phyloP scores from a whole-genome alignment of 2,888 invertebrate species.

The Acleris literana region DNA sequence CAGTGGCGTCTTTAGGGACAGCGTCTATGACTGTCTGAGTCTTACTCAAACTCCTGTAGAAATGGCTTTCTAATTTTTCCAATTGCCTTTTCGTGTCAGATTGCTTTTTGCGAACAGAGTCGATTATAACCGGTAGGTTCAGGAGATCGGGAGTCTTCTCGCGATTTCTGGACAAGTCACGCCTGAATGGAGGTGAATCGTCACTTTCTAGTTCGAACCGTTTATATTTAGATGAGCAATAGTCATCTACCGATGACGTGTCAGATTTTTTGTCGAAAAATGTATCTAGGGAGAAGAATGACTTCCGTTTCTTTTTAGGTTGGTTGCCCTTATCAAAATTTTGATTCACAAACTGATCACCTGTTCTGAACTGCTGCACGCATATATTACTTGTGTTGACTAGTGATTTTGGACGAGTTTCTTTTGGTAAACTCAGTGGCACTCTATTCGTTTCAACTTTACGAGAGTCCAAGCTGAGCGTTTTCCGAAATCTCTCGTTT shows the following conservation, averaged over 20 bases:
- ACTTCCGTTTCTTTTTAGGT: slow-evolving; percentile 78
- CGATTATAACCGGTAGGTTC: slow-evolving; percentile 75
- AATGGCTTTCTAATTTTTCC: slow-evolving; percentile 78
- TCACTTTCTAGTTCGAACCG: slow-evolving; percentile 79
- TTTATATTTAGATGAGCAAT: slow-evolving; percentile 80
- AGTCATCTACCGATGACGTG: slow-evolving; percentile 78
- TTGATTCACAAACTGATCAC: slow-evolving; percentile 61
- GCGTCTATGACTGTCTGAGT: slow-evolving; percentile 73
- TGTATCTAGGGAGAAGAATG: slow-evolving; percentile 80
- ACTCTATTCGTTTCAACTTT: slow-evolving; percentile 72
- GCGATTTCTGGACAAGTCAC: slow-evolving; percentile 56
- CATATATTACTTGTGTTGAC: slow-evolving; percentile 73
- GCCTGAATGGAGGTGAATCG: slow-evolving; percentile 74
- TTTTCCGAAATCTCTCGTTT: slow-evolving; percentile 78
- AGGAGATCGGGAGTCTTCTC: slow-evolving; percentile 76
- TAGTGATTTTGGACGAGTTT: slow-evolving; percentile 74
- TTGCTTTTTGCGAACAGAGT: slow-evolving; percentile 75
- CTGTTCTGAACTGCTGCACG: slow-evolving; percentile 64
- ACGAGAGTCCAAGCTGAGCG: slow-evolving; percentile 77
- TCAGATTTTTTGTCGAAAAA: slow-evolving; percentile 81
- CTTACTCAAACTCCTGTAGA: slow-evolving; percentile 71
- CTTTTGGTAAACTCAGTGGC: slow-evolving; percentile 64
- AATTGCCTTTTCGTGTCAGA: slow-evolving; percentile 75
- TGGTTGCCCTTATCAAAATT: slow-evolving; percentile 71
- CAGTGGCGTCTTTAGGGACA: slow-evolving; percentile 74